These are phyloP conservation scores for Hemiscyllium ocellatum DNA, from an alignment of 2,113 vertebrate species.

Conservation along the genomic window DNA sequence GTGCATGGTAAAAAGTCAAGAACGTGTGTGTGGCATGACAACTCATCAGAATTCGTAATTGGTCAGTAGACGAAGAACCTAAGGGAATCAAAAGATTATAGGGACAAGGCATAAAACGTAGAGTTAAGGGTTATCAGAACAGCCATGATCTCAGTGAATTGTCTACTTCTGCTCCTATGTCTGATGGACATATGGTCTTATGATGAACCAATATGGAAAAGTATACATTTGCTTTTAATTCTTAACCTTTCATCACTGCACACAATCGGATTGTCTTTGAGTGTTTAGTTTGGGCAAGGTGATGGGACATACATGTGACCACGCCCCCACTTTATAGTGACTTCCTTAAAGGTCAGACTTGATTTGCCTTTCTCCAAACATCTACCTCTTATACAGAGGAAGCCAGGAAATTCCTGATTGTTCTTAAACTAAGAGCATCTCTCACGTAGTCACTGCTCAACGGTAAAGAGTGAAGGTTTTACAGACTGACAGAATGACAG, in stretches of 20 bases:
- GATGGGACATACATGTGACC: background rate
- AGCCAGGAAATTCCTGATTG: background rate
- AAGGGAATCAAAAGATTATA: too few relatives aligned
- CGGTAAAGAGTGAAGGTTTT: background rate
- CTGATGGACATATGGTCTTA: too few relatives aligned
- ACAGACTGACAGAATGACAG: background rate
- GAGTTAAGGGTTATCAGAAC: too few relatives aligned
- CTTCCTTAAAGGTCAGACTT: too few relatives aligned
- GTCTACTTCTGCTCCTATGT: too few relatives aligned
- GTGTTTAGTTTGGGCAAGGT: background rate
- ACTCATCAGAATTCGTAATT: background rate
- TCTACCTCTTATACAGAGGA: background rate
- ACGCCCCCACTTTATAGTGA: background rate
- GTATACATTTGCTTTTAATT: background rate
- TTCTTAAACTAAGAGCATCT: background rate
- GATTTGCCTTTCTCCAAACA: too few relatives aligned
- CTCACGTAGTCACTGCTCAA: background rate
- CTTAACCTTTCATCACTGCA: background rate
- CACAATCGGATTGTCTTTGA: background rate
- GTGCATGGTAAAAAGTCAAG: background rate
- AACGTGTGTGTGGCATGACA: background rate
- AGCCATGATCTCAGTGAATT: too few relatives aligned
- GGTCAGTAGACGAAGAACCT: background rate
- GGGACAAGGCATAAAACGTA: too few relatives aligned
- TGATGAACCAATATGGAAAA: background rate